Evolutionary conservation across 2,113 vertebrate genomes (phyloP).

Genomic region (Ochotona curzoniae): DNA sequence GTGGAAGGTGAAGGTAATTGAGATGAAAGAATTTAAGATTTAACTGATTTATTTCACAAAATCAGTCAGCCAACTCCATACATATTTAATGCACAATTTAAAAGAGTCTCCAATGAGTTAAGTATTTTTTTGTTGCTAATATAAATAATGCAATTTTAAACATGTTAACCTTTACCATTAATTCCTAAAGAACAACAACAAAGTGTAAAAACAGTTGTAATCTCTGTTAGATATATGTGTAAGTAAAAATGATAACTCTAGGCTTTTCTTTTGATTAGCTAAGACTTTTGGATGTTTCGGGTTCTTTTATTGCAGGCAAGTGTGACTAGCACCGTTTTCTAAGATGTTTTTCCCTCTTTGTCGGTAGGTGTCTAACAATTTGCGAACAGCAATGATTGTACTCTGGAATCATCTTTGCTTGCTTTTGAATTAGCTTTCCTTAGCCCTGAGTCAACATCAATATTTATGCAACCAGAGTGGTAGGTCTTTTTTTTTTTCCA

Average conservation of each 20-base stretch:
- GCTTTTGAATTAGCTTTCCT: conserved; percentile 73
- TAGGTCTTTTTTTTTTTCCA: conserved; percentile 59
- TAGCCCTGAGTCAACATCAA: conserved; percentile 74
- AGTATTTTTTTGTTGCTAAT: not conserved
- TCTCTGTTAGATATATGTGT: conserved; percentile 1
- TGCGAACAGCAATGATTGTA: conserved; percentile 31
- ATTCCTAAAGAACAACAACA: not conserved
- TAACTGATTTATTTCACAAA: conserved; percentile 26
- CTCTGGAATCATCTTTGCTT: conserved; percentile 45
- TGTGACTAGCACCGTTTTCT: conserved; percentile 13
- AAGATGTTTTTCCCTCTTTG: conserved; percentile 48
- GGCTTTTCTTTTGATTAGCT: not conserved
- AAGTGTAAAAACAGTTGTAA: conserved; percentile 39
- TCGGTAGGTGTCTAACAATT: not conserved
- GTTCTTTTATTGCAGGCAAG: not conserved
- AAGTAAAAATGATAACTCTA: not conserved
- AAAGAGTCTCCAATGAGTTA: not conserved
- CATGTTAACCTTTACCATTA: conserved; percentile 27
- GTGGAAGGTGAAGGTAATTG: conserved; percentile 36
- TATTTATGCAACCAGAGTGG: conserved; percentile 73
- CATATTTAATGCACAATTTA: conserved; percentile 46
- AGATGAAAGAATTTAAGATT: conserved; percentile 60
- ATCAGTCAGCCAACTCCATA: conserved; percentile 9
- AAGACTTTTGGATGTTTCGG: not conserved
- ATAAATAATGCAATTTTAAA: conserved; percentile 1